Conservation (phyloP, 2,797 vertebrate species). For the Triplophysa yarkandensis region DNA sequence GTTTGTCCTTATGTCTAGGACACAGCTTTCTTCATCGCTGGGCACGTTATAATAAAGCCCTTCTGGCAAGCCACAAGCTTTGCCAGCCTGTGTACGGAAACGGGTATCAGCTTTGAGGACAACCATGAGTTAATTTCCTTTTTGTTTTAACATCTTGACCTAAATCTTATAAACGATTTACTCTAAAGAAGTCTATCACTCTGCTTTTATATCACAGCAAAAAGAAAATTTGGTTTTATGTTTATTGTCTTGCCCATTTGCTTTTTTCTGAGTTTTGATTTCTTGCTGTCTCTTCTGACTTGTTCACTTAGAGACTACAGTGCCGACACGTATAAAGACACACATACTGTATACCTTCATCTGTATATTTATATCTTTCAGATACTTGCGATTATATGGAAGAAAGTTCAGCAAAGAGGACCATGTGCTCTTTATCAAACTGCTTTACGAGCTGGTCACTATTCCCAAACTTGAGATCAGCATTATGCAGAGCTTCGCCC, state of each 20-base stretch:
- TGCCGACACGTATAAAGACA: too few species aligned
- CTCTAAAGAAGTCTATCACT: not conserved
- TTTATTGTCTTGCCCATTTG: too few species aligned
- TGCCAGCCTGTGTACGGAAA: constrained; percentile 67
- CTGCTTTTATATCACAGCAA: not conserved
- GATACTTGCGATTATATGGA: constrained; percentile 94
- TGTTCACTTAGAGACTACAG: too few species aligned
- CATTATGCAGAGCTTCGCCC: constrained; percentile 97
- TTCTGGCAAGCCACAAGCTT: constrained; percentile 63
- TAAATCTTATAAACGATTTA: constrained; percentile 26
- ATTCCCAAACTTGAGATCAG: constrained; percentile 95
- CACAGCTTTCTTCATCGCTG: constrained; percentile 2
- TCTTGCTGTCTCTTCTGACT: too few species aligned
- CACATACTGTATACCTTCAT: too few species aligned
- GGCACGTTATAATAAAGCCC: constrained; percentile 17
- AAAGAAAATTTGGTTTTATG: too few species aligned
- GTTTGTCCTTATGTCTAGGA: constrained; percentile 7
- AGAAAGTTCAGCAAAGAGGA: constrained; percentile 98
- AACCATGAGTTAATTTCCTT: not conserved
- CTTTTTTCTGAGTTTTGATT: too few species aligned
- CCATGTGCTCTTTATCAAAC: constrained; percentile 95
- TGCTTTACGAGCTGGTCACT: constrained; percentile 93
- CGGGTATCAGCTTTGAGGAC: constrained; percentile 61
- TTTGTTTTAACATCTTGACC: constrained; percentile 26
- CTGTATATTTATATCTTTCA: too few species aligned